phyloP scores from a whole-genome alignment of 2,888 invertebrate genomes.

The Euzophera pinguis region DNA sequence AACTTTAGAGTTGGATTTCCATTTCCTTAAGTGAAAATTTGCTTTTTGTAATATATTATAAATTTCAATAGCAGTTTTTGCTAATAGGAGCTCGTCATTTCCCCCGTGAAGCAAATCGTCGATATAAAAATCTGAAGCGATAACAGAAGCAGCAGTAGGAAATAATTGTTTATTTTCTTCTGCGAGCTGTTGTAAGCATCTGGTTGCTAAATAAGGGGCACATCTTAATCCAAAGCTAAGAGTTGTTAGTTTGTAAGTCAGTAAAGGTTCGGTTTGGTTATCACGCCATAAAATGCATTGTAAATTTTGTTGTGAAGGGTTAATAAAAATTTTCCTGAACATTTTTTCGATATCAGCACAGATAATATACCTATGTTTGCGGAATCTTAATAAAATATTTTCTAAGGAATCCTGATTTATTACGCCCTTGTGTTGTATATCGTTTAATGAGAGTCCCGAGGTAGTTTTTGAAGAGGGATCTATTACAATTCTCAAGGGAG shows the following conservation, averaged over 20 bases:
- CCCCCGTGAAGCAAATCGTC: not conserved
- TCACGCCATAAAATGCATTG: conserved; percentile 2
- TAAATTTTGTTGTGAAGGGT: not conserved
- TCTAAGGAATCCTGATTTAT: not conserved
- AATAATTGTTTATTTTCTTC: not conserved
- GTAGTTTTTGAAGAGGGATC: not conserved
- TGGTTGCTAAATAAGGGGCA: not conserved
- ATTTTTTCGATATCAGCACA: not conserved
- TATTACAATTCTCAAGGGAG: not conserved
- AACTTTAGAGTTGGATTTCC: not conserved
- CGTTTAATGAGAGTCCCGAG: not conserved
- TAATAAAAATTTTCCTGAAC: not conserved
- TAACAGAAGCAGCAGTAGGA: not conserved
- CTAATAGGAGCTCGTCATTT: not conserved
- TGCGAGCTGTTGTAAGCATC: not conserved
- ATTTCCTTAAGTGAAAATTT: not conserved
- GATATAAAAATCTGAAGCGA: not conserved
- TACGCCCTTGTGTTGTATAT: not conserved
- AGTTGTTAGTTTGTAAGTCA: not conserved
- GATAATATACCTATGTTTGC: not conserved
- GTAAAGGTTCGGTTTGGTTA: not conserved
- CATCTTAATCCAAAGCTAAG: not conserved
- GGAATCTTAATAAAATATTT: not conserved
- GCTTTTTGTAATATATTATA: not conserved
- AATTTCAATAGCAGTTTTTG: not conserved